A percentile compares a stretch with the other conserved stretches of the same genome.
Conservation (phyloP, 2,113 vertebrate species). For the Eubucco bourcierii region DNA sequence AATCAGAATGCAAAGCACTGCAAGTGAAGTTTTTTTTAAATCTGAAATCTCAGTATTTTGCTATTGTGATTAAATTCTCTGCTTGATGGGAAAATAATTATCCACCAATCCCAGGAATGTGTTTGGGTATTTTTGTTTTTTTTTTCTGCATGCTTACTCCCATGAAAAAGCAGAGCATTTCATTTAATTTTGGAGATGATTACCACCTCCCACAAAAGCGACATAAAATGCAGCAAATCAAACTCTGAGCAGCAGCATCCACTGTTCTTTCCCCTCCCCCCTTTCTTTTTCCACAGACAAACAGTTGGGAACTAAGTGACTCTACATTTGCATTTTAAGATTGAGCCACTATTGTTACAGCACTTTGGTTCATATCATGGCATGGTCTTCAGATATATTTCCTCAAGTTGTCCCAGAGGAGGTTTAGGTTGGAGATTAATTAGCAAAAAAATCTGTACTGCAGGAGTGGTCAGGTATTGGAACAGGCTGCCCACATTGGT, state of each 20-base stretch:
- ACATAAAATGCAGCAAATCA: neutral
- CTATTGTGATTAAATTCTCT: neutral
- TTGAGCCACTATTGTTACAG: neutral
- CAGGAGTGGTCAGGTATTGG: too few relatives aligned
- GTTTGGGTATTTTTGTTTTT: too few relatives aligned
- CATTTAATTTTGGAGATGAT: conserved; percentile 31
- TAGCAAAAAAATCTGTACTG: too few relatives aligned
- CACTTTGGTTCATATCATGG: neutral
- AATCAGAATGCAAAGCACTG: neutral
- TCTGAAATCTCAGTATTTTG: neutral
- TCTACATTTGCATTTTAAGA: neutral
- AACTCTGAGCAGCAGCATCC: neutral
- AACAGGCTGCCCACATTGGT: too few relatives aligned
- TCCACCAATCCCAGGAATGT: neutral
- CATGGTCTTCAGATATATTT: neutral
- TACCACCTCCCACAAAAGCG: conserved; percentile 1
- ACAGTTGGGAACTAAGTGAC: neutral
- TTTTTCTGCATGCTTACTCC: neutral
- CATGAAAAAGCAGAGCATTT: neutral
- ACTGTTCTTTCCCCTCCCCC: neutral
- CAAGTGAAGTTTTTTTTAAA: neutral
- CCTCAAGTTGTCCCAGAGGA: too few relatives aligned
- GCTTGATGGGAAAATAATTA: conserved; percentile 18
- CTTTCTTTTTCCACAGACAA: neutral
- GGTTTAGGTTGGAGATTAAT: too few relatives aligned